Conservation (phyloP, 2,888 invertebrate species). For the Volucella inanis region DNA sequence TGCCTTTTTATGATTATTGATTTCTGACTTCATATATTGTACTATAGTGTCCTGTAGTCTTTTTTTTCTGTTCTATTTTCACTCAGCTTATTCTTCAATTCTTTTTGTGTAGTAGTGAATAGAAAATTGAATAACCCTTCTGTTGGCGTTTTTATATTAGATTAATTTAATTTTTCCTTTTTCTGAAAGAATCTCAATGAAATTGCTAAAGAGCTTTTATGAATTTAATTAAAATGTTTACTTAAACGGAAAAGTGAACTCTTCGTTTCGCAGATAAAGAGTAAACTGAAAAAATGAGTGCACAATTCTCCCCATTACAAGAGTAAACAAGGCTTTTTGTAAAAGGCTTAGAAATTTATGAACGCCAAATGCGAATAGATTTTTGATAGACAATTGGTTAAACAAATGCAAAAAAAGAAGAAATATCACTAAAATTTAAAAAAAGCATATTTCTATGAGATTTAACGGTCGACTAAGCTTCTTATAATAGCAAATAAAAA, state of each 20-base stretch:
- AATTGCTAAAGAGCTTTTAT: constrained; percentile 64
- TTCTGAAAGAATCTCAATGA: constrained; percentile 32
- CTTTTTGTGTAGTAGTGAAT: background rate
- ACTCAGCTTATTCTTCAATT: background rate
- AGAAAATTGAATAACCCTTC: constrained; percentile 43
- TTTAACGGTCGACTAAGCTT: no score
- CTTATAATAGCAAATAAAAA: no score
- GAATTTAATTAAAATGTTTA: constrained; percentile 71
- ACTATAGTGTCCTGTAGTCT: no score
- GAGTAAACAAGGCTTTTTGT: background rate
- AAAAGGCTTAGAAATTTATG: constrained; percentile 32
- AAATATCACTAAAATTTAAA: background rate
- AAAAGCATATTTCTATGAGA: background rate
- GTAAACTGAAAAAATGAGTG: constrained; percentile 28
- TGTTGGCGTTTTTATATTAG: constrained; percentile 38
- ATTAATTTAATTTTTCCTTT: constrained; percentile 25
- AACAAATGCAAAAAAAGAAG: background rate
- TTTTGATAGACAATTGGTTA: constrained; percentile 8
- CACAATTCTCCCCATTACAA: constrained; percentile 29
- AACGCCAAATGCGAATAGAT: constrained; percentile 14
- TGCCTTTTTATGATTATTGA: background rate
- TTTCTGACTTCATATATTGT: no score
- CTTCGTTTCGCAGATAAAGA: constrained; percentile 30
- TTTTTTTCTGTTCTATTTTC: no score
- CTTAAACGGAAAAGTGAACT: constrained; percentile 66